Percentiles rank a stretch among this genome's conserved stretches.
Conservation (phyloP, 2,888 invertebrate species). For the Thymelicus lineola region DNA sequence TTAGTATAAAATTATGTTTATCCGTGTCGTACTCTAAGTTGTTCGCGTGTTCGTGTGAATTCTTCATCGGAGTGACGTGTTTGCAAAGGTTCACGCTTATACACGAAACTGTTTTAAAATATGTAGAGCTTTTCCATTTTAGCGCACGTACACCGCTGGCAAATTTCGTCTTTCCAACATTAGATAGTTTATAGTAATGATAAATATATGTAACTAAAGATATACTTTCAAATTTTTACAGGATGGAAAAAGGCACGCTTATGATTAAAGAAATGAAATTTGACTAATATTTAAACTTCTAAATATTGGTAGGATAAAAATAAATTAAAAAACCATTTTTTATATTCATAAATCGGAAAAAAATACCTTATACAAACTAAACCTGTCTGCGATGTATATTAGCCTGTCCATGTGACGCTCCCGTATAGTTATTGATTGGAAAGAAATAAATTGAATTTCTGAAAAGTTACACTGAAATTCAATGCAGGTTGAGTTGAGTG, state of each 20-base stretch:
- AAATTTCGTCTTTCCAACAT: constrained; percentile 80
- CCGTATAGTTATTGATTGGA: too few species aligned
- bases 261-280: too few species aligned
- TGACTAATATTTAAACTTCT: too few species aligned
- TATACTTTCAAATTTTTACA: background rate
- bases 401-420: too few species aligned
- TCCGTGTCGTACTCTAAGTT: constrained; percentile 52
- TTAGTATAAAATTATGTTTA: constrained; percentile 65
- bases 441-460: too few species aligned
- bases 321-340: background rate
- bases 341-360: too few species aligned
- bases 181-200: constrained; percentile 52
- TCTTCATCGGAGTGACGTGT: constrained; percentile 55
- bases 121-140: constrained; percentile 52
- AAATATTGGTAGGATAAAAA: background rate
- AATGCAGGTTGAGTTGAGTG: too few species aligned
- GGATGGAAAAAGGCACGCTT: too few species aligned
- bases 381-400: too few species aligned
- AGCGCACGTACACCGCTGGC: constrained; percentile 67
- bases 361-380: too few species aligned
- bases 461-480: too few species aligned
- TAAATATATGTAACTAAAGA: constrained; percentile 2
- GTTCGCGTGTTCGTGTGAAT: constrained; percentile 69
- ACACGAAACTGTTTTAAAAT: constrained; percentile 51
- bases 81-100: constrained; percentile 62